Conservation (phyloP, 2,888 invertebrate species). For the Suillia variegata region DNA sequence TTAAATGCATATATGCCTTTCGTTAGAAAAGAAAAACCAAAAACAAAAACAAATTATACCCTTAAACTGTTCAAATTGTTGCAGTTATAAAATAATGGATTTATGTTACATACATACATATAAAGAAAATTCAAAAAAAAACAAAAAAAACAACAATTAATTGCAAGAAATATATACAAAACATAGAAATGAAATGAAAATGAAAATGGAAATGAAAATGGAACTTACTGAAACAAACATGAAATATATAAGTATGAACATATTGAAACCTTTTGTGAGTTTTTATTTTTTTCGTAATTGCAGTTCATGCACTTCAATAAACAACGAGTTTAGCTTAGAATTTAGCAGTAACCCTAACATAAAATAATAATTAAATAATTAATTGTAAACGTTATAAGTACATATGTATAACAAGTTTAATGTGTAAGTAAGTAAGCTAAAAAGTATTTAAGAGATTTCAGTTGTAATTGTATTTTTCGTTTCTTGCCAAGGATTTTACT, state of each 20-base stretch:
- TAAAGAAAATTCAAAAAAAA: not conserved
- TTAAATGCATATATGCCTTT: constrained; percentile 18
- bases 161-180: not conserved
- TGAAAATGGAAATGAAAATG: constrained; percentile 25
- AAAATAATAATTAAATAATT: too few species aligned
- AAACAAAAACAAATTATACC: constrained; percentile 14
- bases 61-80: constrained; percentile 1
- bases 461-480: too few species aligned
- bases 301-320: constrained; percentile 39
- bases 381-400: too few species aligned
- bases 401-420: too few species aligned
- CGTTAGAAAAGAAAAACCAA: constrained; percentile 18
- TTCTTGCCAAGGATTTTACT: too few species aligned
- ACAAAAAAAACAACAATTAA: not conserved
- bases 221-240: constrained; percentile 24
- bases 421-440: too few species aligned
- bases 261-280: not conserved
- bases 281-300: constrained; percentile 1
- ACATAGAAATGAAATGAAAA: constrained; percentile 17
- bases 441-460: too few species aligned
- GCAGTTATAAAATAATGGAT: constrained; percentile 8
- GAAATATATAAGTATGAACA: too few species aligned
- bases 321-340: constrained; percentile 51
- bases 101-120: constrained; percentile 14
- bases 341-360: constrained; percentile 14